Conservation (phyloP, 2,113 vertebrate genomes). For the Aegithalos caudatus region DNA sequence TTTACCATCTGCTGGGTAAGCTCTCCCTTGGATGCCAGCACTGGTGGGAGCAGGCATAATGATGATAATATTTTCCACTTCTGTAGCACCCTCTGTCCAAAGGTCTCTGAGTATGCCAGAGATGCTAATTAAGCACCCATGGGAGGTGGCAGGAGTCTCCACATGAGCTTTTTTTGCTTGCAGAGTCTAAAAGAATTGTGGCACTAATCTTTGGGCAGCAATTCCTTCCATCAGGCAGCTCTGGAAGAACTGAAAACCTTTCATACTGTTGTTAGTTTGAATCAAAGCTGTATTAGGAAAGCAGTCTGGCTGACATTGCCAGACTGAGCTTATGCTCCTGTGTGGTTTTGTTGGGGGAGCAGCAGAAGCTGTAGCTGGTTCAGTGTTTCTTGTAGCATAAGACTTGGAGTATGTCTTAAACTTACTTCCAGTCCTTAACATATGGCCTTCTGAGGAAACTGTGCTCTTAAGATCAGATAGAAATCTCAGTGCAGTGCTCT, state of each 20-base stretch:
- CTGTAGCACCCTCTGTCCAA: slow-evolving; percentile 11
- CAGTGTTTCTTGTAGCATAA: background rate
- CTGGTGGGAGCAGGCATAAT: background rate
- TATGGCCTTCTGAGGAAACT: background rate
- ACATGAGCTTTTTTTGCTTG: background rate
- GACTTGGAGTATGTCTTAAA: background rate
- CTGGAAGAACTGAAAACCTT: background rate
- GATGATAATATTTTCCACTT: slow-evolving; percentile 43
- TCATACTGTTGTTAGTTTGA: background rate
- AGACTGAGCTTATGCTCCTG: background rate
- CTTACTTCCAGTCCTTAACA: background rate
- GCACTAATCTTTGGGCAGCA: background rate
- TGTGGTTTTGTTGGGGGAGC: background rate
- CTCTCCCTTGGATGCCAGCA: background rate
- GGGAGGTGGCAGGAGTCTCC: background rate
- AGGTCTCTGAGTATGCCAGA: background rate
- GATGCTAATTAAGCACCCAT: slow-evolving; percentile 5
- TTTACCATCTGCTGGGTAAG: slow-evolving; percentile 41
- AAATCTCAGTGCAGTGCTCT: background rate
- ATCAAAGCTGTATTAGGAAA: background rate
- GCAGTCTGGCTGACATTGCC: background rate
- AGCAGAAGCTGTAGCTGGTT: background rate
- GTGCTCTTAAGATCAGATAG: background rate
- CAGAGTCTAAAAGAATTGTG: background rate
- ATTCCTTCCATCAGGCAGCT: background rate